These are phyloP conservation scores for Drosophila mimica DNA, from an alignment of 2,888 invertebrate species.

Conservation along the genomic window DNA sequence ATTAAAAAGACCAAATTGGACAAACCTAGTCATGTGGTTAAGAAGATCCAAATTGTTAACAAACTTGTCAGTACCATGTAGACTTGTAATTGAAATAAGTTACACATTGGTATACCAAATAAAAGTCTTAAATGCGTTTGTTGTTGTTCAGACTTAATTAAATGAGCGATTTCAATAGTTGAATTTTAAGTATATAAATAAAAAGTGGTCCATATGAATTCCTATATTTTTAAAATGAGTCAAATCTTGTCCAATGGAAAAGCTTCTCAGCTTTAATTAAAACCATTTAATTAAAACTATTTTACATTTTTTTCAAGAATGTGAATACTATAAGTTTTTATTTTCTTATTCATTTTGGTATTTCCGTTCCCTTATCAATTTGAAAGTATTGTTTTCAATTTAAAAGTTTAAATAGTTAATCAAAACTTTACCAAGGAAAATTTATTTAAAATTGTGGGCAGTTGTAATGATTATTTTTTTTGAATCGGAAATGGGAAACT, in stretches of 20 bases:
- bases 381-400: too few species aligned
- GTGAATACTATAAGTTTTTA: too few species aligned
- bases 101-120: neutral
- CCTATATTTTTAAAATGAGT: neutral
- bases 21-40: slow-evolving; percentile 18
- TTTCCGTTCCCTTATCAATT: too few species aligned
- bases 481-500: neutral
- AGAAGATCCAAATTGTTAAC: neutral
- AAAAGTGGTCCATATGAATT: neutral
- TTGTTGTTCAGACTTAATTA: neutral
- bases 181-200: neutral
- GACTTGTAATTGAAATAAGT: slow-evolving; percentile 5
- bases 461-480: too few species aligned
- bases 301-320: neutral
- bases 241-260: neutral
- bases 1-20: slow-evolving; percentile 31
- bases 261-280: neutral
- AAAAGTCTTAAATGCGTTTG: neutral
- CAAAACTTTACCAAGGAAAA: too few species aligned
- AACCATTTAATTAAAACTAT: neutral
- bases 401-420: too few species aligned
- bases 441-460: too few species aligned
- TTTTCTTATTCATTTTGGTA: too few species aligned
- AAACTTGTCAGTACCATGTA: neutral
- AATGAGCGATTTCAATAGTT: neutral